Conservation (phyloP, 2,797 vertebrate genomes). For the Euthynnus affinis region DNA sequence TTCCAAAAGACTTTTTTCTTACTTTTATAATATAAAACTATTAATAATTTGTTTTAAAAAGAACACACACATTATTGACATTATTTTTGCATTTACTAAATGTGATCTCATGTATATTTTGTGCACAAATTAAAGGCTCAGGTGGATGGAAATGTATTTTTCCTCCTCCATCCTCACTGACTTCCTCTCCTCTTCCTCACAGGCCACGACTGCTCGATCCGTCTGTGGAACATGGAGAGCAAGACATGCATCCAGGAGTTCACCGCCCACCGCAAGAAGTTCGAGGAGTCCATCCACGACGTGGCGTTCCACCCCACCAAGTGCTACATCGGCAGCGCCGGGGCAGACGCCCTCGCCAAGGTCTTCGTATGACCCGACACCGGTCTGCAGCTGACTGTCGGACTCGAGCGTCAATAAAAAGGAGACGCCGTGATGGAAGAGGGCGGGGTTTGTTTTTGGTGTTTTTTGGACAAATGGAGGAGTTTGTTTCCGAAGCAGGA, state of each 20-base stretch:
- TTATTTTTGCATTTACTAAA: too few species aligned
- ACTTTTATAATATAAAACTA: too few species aligned
- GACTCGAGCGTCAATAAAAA: not conserved
- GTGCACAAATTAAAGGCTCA: not conserved
- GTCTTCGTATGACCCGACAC: slow-evolving; percentile 93
- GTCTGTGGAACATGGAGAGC: slow-evolving; percentile 96
- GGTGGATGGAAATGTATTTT: not conserved
- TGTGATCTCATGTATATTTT: not conserved
- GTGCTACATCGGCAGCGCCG: slow-evolving; percentile 96
- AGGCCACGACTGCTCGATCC: slow-evolving; percentile 97
- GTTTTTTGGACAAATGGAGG: not conserved
- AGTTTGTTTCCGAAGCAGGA: not conserved
- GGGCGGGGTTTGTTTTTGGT: not conserved
- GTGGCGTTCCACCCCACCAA: slow-evolving; percentile 96
- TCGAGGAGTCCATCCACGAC: slow-evolving; percentile 95
- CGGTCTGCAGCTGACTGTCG: slow-evolving; percentile 36
- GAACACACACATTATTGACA: too few species aligned
- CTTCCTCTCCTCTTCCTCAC: not conserved
- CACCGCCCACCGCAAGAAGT: slow-evolving; percentile 96
- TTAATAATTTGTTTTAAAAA: too few species aligned
- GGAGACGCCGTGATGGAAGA: not conserved
- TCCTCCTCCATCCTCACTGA: not conserved
- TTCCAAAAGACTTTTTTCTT: too few species aligned
- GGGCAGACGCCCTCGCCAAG: slow-evolving; percentile 95
- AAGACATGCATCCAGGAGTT: slow-evolving; percentile 98